Base-by-base conservation (phyloP, 2,113 vertebrate genomes). In the Pseudorhombus dupliciocellatus region DNA sequence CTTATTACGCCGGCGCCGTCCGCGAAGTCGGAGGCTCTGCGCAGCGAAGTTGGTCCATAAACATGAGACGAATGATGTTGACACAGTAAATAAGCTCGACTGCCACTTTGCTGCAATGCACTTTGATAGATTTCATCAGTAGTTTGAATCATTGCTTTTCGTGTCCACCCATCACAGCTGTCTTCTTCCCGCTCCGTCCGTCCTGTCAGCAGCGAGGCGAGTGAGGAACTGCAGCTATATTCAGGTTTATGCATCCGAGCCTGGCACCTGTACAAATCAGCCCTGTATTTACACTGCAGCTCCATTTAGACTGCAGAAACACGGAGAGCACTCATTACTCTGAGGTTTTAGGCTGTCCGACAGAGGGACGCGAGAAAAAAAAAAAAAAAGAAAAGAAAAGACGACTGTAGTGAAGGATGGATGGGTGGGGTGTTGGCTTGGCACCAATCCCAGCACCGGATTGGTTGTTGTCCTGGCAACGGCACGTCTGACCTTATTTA, bases 281-380 rank as follows among this genome's bases (percentile, higher is more conserved):
- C 64, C 80, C 77, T 88, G 83, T 86, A 79, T 85, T 91, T 88
- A 86, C 78, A 22, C 83, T 73, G 84, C 77, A 85, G 79, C 90
- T 84, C 79, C 77, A 79, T 90, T 91, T 90, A 87, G 89, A 84
- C 81, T 72, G 54, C 78, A 77, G 83, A 63, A 85, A 81, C 81
- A 84, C 42, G 66, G 65, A 90, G 88, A 86, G 81, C 93, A 77
- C 84, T 93, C 89, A 93, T 93, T 93, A 94, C 88, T 77, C 77
- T 89, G 90, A 91, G 90, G 91, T 92, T 89, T 46, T 86, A 72
- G 88, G 78, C 79, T 80, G 79, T 86, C 73, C 73, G 16, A 81
- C 71, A 3, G 44, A 75, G 44, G 60, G 70, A 83, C 62, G 83
- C 73, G 73, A 75, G 70, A 46, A 83, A 79, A 84, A 8, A 8